phyloP scores from a whole-genome alignment of 2,888 invertebrate genomes.

The Melanostoma scalare region DNA sequence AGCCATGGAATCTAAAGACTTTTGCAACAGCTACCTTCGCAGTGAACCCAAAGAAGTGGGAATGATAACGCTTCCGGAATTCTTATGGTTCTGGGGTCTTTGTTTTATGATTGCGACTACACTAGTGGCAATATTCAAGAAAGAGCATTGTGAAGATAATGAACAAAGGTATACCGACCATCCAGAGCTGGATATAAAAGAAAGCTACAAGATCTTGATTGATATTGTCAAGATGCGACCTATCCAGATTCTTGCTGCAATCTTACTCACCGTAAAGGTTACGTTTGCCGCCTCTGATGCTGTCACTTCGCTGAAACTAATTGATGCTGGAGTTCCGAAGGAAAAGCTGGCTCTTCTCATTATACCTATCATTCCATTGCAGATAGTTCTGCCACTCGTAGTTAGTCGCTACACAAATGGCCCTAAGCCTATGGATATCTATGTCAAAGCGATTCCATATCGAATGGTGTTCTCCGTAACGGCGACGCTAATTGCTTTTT shows the following conservation, averaged over 20 bases:
- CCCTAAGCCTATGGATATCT: conserved; percentile 93
- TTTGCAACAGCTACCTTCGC: conserved; percentile 96
- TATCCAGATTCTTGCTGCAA: conserved; percentile 89
- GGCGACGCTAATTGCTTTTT: conserved; percentile 91
- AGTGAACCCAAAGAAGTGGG: conserved; percentile 87
- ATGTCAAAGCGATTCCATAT: conserved; percentile 93
- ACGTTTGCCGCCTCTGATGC: conserved; percentile 97
- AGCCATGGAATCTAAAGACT: conserved; percentile 96
- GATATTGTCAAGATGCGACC: conserved; percentile 92
- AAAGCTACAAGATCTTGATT: conserved; percentile 92
- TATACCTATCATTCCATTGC: conserved; percentile 96
- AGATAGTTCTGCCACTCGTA: conserved; percentile 94
- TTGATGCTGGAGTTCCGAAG: conserved; percentile 97
- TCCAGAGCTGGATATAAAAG: conserved; percentile 83
- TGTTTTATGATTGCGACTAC: conserved; percentile 95
- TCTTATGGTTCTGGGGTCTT: conserved; percentile 97
- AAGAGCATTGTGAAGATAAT: conserved; percentile 85
- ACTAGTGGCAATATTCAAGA: conserved; percentile 93
- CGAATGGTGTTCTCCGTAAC: conserved; percentile 93
- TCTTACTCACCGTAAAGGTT: conserved; percentile 96
- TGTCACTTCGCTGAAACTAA: conserved; percentile 95
- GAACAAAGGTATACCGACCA: conserved; percentile 79
- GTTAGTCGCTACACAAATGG: conserved; percentile 90
- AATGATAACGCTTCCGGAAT: conserved; percentile 89
- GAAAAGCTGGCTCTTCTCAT: conserved; percentile 96